Evolutionary conservation across 64 coral and sea anemone species (phyloP), one percentile per base, ranked within the genome.

Genomic region (Dendrophyllia cribrosa): DNA sequence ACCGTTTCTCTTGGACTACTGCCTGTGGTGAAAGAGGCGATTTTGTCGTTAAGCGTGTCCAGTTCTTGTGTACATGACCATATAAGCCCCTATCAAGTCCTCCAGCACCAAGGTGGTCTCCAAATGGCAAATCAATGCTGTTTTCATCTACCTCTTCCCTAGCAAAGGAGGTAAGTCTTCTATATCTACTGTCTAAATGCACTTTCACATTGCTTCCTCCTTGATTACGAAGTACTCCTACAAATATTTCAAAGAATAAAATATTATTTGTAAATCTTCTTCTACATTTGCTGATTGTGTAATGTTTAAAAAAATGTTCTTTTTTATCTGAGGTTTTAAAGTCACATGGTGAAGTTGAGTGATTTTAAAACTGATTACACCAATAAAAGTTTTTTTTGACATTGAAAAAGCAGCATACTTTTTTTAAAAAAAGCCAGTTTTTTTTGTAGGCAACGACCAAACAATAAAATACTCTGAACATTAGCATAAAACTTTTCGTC

Each of bases 41-140:
- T 11, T 52, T 43, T 20, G 51, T 83, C 9, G 61, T 72, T 21
- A 89, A 67, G 19, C 53, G 71, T 4, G 92, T 64, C 92, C 92
- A 94, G 86, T 89, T 94, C 74, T 81, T 94, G 45, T 61, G 59
- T 43, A 94, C 51, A 17, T 94, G 87, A 51, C 86, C 47, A 46
- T 66, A 94, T 66, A 94, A 67, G 8, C 82, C 16, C 3, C 86
- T 55, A 59, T 94, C 92, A 46, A 94, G 25, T 4, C 92, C 92
- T 22, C 66, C 92, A 5, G 86, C 56, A 47, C 92, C 92, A 12
- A 83, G 47, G 7, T 78, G 67, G 59, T 89, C 77, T 67, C 92
- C 92, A 1, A 69, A 87, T 0, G 92, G 86, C 13, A 94, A 58
- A 22, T 88, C 87, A 76, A 94, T 58, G 21, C 79, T 83, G 7